These are phyloP conservation scores for Plagodis dolabraria DNA, from an alignment of 2,888 invertebrate genomes.

Conservation along the genomic window DNA sequence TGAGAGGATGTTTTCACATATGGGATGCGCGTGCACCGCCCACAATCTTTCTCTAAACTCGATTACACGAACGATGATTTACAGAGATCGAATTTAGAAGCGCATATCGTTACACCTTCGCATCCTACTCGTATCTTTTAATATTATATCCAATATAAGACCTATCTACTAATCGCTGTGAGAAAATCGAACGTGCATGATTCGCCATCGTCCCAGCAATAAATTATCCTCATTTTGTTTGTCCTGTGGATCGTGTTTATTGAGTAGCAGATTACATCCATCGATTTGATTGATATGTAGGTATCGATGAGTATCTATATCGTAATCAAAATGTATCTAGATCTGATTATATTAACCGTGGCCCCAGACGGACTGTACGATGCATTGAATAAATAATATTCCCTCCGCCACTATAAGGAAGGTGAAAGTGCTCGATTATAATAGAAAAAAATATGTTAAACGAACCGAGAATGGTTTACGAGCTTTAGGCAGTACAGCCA, in stretches of 20 bases:
- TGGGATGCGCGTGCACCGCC: conserved; percentile 75
- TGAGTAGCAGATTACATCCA: conserved; percentile 44
- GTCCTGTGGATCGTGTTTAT: conserved; percentile 43
- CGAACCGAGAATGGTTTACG: conserved; percentile 73
- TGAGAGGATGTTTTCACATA: conserved; percentile 75
- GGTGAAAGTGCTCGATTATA: conserved; percentile 75
- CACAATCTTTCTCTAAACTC: conserved; percentile 80
- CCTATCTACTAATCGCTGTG: conserved; percentile 46
- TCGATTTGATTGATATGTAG: conserved; percentile 33
- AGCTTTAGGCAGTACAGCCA: conserved; percentile 76
- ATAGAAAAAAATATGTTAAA: conserved; percentile 74
- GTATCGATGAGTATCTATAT: conserved; percentile 56
- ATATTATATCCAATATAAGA: conserved; percentile 35
- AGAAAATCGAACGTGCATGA: conserved; percentile 45
- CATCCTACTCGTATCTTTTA: conserved; percentile 64
- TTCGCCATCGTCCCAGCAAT: conserved; percentile 46
- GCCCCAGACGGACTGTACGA: conserved; percentile 54
- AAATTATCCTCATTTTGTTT: conserved; percentile 41
- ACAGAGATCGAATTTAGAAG: conserved; percentile 79
- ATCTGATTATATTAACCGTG: conserved; percentile 61
- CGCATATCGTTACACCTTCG: conserved; percentile 70
- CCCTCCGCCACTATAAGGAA: conserved; percentile 59
- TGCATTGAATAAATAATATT: conserved; percentile 73
- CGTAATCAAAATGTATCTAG: conserved; percentile 69
- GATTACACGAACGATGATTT: conserved; percentile 82